Evolutionary conservation across 2,113 vertebrate species (phyloP).

Genomic region (Rhinogobius similis): DNA sequence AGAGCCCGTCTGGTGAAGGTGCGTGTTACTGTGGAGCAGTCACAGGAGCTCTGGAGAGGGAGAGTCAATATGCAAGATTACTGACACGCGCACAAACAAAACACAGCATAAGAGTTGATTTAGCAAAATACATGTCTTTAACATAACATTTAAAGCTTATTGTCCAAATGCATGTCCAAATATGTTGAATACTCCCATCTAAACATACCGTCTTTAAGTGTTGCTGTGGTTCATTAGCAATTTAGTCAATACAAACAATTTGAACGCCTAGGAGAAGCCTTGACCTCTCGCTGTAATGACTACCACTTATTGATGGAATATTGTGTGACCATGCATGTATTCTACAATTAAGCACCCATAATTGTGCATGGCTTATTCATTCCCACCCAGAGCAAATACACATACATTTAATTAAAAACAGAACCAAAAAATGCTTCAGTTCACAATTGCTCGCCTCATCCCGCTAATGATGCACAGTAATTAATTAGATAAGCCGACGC

Average conservation of each 20-base stretch:
- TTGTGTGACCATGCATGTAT: conserved; percentile 58
- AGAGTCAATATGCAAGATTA: background rate
- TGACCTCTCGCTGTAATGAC: conserved; percentile 36
- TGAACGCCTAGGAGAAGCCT: conserved; percentile 10
- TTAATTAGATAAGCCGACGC: conserved; percentile 86
- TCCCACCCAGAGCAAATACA: conserved; percentile 66
- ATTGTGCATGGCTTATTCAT: conserved; percentile 58
- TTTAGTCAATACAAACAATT: conserved; percentile 2
- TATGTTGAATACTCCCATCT: background rate
- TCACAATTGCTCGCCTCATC: conserved; percentile 80
- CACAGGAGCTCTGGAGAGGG: background rate
- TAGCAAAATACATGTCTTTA: background rate
- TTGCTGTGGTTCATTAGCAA: background rate
- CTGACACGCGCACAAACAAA: background rate
- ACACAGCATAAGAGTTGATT: background rate
- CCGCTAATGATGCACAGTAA: conserved; percentile 85
- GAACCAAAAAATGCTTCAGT: conserved; percentile 71
- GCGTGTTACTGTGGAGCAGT: background rate
- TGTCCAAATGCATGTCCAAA: background rate
- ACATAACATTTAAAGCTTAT: background rate
- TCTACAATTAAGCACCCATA: conserved; percentile 48
- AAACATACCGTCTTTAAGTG: background rate
- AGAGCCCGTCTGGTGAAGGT: too few species aligned
- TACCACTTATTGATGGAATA: conserved; percentile 62
- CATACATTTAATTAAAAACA: conserved; percentile 74